Conservation (phyloP, 1,140 invertebrate species). For the Aleiodes sp. region DNA sequence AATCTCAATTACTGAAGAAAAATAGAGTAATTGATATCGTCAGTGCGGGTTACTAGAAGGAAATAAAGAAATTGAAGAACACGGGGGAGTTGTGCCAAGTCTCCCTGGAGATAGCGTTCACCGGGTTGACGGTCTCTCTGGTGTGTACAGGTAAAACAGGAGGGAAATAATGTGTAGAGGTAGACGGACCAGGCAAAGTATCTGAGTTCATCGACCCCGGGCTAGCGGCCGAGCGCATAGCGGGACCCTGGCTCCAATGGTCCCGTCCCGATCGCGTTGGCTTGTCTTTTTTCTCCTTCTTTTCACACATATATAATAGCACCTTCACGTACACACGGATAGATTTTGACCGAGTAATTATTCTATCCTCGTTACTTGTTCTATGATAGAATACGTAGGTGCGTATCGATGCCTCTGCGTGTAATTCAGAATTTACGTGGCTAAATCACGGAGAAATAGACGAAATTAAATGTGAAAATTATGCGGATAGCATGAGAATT, state of each 20-base stretch:
- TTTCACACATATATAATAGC: not conserved
- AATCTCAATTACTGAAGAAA: not conserved
- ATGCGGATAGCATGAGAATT: no score
- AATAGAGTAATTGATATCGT: slow-evolving; percentile 6
- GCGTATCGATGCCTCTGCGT: no score
- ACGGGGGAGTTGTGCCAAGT: not conserved
- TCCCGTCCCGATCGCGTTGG: slow-evolving; percentile 36
- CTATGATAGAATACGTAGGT: not conserved
- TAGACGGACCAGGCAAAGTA: slow-evolving; percentile 40
- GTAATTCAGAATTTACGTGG: no score
- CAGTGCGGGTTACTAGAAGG: slow-evolving; percentile 8
- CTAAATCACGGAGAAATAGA: no score
- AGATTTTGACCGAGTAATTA: not conserved
- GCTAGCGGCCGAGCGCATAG: slow-evolving; percentile 45
- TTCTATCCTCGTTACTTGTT: not conserved
- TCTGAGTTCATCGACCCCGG: slow-evolving; percentile 42
- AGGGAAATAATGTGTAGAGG: slow-evolving; percentile 20
- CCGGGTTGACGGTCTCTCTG: not conserved
- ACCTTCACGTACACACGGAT: not conserved
- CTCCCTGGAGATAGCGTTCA: slow-evolving; percentile 4
- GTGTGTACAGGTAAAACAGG: slow-evolving; percentile 12
- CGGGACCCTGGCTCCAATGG: slow-evolving; percentile 44
- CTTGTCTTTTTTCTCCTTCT: slow-evolving; percentile 20
- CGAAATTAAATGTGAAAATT: no score
- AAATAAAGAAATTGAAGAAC: not conserved